A percentile compares a stretch with the other conserved stretches of the same genome.
Conservation (phyloP, 2,113 vertebrate species). For the Cyphotilapia sp. region DNA sequence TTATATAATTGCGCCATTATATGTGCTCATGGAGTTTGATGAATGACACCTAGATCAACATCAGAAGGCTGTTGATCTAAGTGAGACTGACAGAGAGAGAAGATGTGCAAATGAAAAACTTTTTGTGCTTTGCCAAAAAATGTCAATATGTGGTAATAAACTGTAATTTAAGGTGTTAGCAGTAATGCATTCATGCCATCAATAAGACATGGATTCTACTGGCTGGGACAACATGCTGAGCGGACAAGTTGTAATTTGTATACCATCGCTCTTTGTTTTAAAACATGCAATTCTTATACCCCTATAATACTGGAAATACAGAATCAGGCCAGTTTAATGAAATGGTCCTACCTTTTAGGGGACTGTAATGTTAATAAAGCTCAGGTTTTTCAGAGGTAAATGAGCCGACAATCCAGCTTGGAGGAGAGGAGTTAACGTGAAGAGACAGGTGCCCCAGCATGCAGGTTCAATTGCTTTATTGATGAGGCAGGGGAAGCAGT, state of each 20-base stretch:
- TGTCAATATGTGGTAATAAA: background rate
- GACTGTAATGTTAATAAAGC: background rate
- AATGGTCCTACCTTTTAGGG: background rate
- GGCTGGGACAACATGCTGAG: background rate
- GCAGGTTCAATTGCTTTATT: slow-evolving; percentile 26
- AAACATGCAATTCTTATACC: background rate
- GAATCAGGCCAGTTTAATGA: background rate
- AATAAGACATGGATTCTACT: background rate
- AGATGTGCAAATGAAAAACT: background rate
- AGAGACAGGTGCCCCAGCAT: background rate
- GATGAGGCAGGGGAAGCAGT: slow-evolving; percentile 24
- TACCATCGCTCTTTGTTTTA: background rate
- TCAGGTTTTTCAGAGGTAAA: background rate
- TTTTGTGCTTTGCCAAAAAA: background rate
- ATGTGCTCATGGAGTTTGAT: slow-evolving; percentile 41
- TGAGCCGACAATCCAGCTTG: background rate
- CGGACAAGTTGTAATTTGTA: background rate
- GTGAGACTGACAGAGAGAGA: background rate
- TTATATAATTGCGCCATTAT: slow-evolving; percentile 53
- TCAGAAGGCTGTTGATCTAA: background rate
- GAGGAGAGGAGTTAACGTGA: background rate
- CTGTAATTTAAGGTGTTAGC: background rate
- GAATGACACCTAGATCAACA: slow-evolving; percentile 37
- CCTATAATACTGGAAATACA: background rate
- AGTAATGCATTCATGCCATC: background rate